phyloP scores from a whole-genome alignment of 2,888 invertebrate genomes.

The Spisula solida region DNA sequence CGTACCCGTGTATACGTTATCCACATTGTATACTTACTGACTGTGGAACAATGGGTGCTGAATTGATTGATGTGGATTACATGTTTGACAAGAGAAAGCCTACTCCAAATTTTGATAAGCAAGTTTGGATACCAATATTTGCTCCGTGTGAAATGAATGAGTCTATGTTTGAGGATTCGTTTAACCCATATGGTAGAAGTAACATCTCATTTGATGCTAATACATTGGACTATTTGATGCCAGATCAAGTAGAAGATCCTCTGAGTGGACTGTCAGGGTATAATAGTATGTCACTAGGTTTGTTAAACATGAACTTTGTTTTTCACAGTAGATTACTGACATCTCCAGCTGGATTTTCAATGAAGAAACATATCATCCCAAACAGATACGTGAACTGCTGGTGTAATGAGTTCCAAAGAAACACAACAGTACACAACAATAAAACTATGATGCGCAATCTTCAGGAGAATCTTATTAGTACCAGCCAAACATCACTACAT shows the following conservation, averaged over 20 bases:
- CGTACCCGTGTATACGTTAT: conserved; percentile 37
- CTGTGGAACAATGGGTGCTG: conserved; percentile 38
- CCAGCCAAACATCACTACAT: background rate
- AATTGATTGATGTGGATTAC: conserved; percentile 15
- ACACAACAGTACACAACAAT: conserved; percentile 29
- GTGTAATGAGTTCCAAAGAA: conserved; percentile 38
- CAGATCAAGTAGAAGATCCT: conserved; percentile 28
- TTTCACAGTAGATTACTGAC: conserved; percentile 27
- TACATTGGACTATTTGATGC: conserved; percentile 26
- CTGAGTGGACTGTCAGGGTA: conserved; percentile 21
- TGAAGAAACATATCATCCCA: conserved; percentile 36
- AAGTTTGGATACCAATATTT: conserved; percentile 39
- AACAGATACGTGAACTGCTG: conserved; percentile 29
- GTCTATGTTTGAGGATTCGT: conserved; percentile 33
- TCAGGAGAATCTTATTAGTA: conserved; percentile 15
- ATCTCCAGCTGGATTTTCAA: conserved; percentile 14
- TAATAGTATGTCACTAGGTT: conserved; percentile 30
- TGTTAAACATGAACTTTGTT: conserved; percentile 40
- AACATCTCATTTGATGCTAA: conserved; percentile 39
- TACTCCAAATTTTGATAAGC: conserved; percentile 19
- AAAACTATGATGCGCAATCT: conserved; percentile 29
- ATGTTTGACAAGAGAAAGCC: conserved; percentile 23
- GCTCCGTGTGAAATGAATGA: conserved; percentile 29
- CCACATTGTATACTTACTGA: conserved; percentile 34
- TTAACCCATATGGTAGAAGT: conserved; percentile 39